Percentiles rank a stretch among this genome's conserved stretches.
These are phyloP conservation scores for Tribolium freemani DNA, from an alignment of 2,888 invertebrate species.

Conservation along the genomic window DNA sequence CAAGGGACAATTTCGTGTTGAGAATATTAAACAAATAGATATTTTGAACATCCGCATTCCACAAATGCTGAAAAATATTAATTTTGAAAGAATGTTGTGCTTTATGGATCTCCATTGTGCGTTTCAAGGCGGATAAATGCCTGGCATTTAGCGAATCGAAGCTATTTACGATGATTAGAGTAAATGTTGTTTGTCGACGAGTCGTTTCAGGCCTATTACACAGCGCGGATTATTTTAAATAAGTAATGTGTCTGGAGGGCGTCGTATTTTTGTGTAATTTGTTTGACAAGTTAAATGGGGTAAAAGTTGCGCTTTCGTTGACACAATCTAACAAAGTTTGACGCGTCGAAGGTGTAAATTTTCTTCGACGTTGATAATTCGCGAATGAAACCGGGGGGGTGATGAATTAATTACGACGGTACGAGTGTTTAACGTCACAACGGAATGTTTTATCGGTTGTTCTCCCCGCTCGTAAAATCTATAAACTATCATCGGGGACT, in stretches of 20 bases:
- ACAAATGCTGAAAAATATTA: background rate
- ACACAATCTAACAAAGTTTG: background rate
- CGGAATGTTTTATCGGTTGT: conserved; percentile 25
- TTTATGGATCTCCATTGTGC: background rate
- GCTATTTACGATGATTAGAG: conserved; percentile 3
- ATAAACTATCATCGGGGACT: conserved; percentile 36
- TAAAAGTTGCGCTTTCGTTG: background rate
- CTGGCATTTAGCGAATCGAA: background rate
- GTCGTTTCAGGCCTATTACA: background rate
- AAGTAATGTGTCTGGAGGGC: background rate
- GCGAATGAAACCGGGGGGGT: background rate
- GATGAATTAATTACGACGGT: conserved; percentile 13
- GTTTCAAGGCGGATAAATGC: background rate
- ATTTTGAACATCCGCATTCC: too few relatives aligned
- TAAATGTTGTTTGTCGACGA: conserved; percentile 7
- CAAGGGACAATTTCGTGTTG: background rate
- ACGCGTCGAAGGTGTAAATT: conserved; percentile 11
- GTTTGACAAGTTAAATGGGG: background rate
- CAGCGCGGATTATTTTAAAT: conserved; percentile 1
- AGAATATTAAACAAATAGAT: too few relatives aligned
- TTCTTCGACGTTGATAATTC: conserved; percentile 14
- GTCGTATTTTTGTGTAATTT: conserved; percentile 4
- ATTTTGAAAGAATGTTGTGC: background rate
- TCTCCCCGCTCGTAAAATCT: conserved; percentile 35
- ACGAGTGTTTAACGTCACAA: background rate